A percentile compares a stretch with the other conserved stretches of the same genome.
Conservation (phyloP, 2,113 vertebrate genomes). For the Trogon surrucura region DNA sequence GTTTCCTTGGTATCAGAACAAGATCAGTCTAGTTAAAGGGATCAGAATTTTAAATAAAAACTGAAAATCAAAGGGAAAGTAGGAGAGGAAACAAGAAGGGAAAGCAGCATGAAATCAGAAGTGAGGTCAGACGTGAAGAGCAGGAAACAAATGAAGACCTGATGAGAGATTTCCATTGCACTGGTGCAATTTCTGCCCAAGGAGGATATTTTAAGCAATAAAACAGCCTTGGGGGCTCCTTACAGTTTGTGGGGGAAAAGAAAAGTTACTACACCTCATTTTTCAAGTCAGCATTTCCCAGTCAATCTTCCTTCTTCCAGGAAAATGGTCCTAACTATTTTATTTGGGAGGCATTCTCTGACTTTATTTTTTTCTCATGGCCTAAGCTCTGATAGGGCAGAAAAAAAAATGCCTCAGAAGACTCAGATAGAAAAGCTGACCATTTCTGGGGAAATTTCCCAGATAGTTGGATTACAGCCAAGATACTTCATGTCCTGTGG, state of each 20-base stretch:
- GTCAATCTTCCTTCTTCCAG: neutral
- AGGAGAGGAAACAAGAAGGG: neutral
- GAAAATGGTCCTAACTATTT: neutral
- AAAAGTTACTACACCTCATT: neutral
- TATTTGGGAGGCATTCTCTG: neutral
- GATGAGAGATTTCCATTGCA: neutral
- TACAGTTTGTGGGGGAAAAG: neutral
- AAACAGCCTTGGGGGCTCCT: neutral
- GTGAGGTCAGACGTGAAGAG: neutral
- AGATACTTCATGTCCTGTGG: neutral
- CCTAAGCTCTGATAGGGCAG: neutral
- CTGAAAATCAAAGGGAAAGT: neutral
- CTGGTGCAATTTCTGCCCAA: neutral
- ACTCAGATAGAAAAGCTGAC: neutral
- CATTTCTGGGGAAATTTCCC: neutral
- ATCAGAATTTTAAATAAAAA: neutral
- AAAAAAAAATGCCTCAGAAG: neutral
- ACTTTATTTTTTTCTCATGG: neutral
- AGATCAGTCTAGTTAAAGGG: neutral
- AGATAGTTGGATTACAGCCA: neutral
- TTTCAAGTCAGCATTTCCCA: neutral
- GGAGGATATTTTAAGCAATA: neutral
- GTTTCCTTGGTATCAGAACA: neutral
- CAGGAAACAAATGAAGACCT: neutral
- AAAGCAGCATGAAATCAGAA: neutral